Evolutionary conservation across 2,888 invertebrate genomes (phyloP).

Genomic region (Leucania comma): DNA sequence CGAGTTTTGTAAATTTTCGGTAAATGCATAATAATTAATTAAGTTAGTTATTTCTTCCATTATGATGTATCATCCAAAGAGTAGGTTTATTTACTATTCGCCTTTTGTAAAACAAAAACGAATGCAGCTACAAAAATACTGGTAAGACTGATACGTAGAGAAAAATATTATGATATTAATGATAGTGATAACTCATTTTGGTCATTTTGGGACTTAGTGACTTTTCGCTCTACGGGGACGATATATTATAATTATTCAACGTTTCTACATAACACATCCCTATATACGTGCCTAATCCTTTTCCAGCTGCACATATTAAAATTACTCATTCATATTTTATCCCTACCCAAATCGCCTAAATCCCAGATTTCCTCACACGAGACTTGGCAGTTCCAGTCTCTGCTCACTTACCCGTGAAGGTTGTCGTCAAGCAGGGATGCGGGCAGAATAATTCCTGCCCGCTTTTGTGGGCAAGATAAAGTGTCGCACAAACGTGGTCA

Average conservation of each 20-base stretch:
- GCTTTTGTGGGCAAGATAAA: conserved; percentile 72
- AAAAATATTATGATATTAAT: too few species aligned
- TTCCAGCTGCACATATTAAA: conserved; percentile 20
- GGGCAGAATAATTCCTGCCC: conserved; percentile 76
- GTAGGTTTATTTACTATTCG: too few species aligned
- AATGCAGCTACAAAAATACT: too few species aligned
- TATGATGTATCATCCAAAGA: too few species aligned
- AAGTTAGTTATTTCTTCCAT: too few species aligned
- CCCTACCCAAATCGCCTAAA: conserved; percentile 26
- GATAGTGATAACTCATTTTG: too few species aligned
- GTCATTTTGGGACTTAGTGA: too few species aligned
- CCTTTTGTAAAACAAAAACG: too few species aligned
- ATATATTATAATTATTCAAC: neutral
- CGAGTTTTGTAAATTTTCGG: too few species aligned
- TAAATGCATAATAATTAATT: too few species aligned
- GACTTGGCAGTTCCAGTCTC: conserved; percentile 54
- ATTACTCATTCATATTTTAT: conserved; percentile 26
- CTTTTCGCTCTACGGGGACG: too few species aligned
- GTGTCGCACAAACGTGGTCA: conserved; percentile 62
- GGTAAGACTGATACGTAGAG: too few species aligned
- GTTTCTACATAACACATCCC: neutral
- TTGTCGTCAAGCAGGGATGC: conserved; percentile 74
- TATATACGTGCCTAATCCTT: neutral
- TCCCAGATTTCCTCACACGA: conserved; percentile 51
- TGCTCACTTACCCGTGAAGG: conserved; percentile 73